phyloP scores from a whole-genome alignment of 2,797 vertebrate genomes.

The Mallotus villosus region DNA sequence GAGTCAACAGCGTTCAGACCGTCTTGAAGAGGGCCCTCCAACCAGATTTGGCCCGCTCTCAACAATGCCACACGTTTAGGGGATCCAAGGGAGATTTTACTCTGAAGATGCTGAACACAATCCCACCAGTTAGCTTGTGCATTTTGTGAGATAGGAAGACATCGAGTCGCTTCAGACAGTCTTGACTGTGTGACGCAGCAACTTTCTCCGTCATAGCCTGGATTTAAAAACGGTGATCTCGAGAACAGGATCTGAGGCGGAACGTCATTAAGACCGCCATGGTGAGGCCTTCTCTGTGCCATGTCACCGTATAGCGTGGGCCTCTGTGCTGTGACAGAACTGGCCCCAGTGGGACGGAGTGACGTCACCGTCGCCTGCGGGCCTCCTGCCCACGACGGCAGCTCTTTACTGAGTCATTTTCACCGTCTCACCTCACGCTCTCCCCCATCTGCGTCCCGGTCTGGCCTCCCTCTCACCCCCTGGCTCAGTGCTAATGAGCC shows the following conservation, averaged over 20 bases:
- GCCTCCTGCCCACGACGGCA: background rate
- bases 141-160: too few relatives aligned
- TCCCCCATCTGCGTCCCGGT: slow-evolving; percentile 60
- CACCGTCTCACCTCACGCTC: slow-evolving; percentile 23
- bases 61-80: background rate
- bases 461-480: slow-evolving; percentile 37
- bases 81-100: too few relatives aligned
- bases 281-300: too few relatives aligned
- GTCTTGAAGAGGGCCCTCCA: background rate
- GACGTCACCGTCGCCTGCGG: background rate
- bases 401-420: background rate
- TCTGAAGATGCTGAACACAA: too few relatives aligned
- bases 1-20: background rate
- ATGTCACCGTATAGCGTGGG: background rate
- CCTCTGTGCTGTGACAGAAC: background rate
- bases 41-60: slow-evolving; percentile 1
- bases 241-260: too few relatives aligned
- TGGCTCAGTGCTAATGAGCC: slow-evolving; percentile 52
- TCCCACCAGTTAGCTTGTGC: too few relatives aligned
- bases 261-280: too few relatives aligned
- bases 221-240: too few relatives aligned
- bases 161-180: too few relatives aligned
- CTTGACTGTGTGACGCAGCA: too few relatives aligned
- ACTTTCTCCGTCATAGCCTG: too few relatives aligned
- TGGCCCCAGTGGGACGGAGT: background rate